These are phyloP conservation scores for Ictidomys tridecemlineatus DNA, from an alignment of 2,113 vertebrate species.

Conservation along the genomic window DNA sequence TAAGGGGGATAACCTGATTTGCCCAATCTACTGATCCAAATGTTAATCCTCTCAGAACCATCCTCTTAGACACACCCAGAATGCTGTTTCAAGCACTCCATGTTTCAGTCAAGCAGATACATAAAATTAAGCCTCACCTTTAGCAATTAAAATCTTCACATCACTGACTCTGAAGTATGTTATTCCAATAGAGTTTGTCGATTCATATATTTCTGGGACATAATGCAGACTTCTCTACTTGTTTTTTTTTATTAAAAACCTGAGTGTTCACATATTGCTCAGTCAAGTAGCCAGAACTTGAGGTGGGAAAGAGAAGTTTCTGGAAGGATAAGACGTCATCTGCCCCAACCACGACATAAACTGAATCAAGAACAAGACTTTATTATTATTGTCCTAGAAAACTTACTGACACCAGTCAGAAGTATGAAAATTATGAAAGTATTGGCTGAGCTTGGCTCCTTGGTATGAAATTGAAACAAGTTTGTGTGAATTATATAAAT, in stretches of 20 bases:
- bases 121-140: neutral
- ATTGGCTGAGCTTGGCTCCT: neutral
- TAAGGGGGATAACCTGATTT: neutral
- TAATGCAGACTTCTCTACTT: neutral
- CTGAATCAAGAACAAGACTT: neutral
- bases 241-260: neutral
- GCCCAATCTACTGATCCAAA: neutral
- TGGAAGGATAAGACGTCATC: neutral
- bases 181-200: neutral
- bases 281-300: neutral
- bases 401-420: neutral
- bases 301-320: neutral
- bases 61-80: neutral
- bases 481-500: neutral
- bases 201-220: neutral
- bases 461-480: neutral
- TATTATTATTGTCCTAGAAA: neutral
- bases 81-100: neutral
- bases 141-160: neutral
- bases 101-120: neutral
- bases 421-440: neutral
- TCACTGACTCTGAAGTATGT: neutral
- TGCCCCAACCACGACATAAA: neutral
- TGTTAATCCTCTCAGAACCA: neutral
- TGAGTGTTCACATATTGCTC: neutral